A percentile compares a stretch with the other conserved stretches of the same genome.
Conservation (phyloP, 2,888 invertebrate species). For the Perithous albicinctus region DNA sequence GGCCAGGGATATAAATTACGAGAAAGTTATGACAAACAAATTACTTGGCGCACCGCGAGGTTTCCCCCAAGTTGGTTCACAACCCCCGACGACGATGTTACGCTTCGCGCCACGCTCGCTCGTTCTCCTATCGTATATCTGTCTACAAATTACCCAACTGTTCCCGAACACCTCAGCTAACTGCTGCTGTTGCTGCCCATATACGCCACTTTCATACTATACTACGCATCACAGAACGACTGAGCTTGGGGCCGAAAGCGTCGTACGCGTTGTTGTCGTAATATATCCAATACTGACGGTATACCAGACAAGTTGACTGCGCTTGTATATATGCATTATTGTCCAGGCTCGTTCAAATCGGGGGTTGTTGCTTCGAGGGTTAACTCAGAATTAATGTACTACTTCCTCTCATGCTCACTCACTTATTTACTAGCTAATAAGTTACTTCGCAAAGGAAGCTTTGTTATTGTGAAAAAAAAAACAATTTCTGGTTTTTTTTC, state of each 20-base stretch:
- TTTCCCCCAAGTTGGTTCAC: constrained; percentile 44
- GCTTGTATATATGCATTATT: constrained; percentile 17
- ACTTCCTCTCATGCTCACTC: constrained; percentile 75
- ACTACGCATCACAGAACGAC: constrained; percentile 36
- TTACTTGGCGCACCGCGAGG: constrained; percentile 75
- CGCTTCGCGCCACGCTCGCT: constrained; percentile 61
- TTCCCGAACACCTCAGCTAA: constrained; percentile 74
- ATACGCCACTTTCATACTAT: constrained; percentile 2
- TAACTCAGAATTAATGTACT: constrained; percentile 82
- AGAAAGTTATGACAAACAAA: constrained; percentile 82
- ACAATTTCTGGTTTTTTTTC: no score
- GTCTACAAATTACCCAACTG: constrained; percentile 80
- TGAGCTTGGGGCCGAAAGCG: constrained; percentile 38
- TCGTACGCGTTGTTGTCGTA: constrained; percentile 10
- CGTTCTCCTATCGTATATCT: constrained; percentile 80
- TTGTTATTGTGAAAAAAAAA: no score
- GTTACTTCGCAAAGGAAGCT: no score
- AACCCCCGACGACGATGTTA: constrained; percentile 57
- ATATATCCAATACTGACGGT: constrained; percentile 10
- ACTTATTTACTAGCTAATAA: constrained; percentile 45
- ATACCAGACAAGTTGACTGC: constrained; percentile 29
- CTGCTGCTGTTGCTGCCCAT: constrained; percentile 48
- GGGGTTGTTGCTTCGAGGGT: constrained; percentile 75
- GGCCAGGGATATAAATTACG: constrained; percentile 76
- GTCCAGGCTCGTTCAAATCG: constrained; percentile 12